phyloP scores from a whole-genome alignment of 2,888 invertebrate genomes.

The Apodemia mormo region DNA sequence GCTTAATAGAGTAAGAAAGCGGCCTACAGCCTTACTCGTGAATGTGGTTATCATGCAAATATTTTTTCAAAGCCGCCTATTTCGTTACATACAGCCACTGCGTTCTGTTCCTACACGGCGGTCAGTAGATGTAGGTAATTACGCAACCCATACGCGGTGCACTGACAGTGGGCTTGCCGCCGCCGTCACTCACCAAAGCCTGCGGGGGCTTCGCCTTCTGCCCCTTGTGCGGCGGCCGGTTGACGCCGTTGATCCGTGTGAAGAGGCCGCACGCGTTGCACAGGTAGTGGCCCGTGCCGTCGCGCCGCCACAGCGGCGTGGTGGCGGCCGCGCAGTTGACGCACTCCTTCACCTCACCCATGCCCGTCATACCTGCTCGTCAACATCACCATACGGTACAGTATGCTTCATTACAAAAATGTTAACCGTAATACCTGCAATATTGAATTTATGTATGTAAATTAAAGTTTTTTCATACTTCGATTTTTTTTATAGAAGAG shows the following conservation, averaged over 20 bases:
- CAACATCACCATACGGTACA: not conserved
- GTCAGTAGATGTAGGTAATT: too few relatives aligned
- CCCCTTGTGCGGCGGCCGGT: conserved; percentile 86
- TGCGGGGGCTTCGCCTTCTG: conserved; percentile 85
- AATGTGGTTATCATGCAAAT: too few relatives aligned
- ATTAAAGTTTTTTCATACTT: too few relatives aligned
- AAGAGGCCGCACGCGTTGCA: conserved; percentile 99
- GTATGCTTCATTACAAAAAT: too few relatives aligned
- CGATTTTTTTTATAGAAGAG: too few relatives aligned
- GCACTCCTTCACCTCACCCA: conserved; percentile 90
- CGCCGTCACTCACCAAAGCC: conserved; percentile 60
- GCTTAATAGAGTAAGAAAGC: too few relatives aligned
- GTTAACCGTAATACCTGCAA: too few relatives aligned
- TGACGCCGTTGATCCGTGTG: conserved; percentile 85
- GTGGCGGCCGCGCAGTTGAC: conserved; percentile 96
- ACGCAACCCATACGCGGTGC: too few relatives aligned
- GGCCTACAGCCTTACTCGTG: too few relatives aligned
- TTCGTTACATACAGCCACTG: too few relatives aligned
- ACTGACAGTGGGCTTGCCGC: not conserved
- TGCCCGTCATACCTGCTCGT: conserved; percentile 62
- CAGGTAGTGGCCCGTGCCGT: conserved; percentile 99
- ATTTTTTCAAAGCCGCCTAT: too few relatives aligned
- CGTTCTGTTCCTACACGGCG: too few relatives aligned
- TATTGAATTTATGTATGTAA: not conserved
- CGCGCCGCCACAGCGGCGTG: conserved; percentile 98